Conservation (phyloP, 2,888 invertebrate species). For the Teleiodes luculella region DNA sequence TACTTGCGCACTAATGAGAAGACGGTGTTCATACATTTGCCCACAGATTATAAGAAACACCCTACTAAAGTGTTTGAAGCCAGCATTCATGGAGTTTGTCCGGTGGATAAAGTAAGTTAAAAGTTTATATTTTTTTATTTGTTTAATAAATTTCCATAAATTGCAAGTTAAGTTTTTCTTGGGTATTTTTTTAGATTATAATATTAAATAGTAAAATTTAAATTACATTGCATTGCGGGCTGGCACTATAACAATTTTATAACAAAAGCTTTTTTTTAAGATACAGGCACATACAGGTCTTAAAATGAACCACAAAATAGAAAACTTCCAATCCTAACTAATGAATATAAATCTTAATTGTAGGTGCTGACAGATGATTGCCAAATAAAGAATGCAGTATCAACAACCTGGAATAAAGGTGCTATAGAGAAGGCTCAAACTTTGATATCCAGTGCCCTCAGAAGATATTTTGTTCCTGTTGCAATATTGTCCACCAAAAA, state of each 20-base stretch:
- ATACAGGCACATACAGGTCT: too few relatives aligned
- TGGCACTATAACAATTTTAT: too few relatives aligned
- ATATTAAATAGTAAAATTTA: too few relatives aligned
- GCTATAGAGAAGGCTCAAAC: slow-evolving; percentile 35
- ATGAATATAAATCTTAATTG: too few relatives aligned
- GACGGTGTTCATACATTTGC: slow-evolving; percentile 38
- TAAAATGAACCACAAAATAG: too few relatives aligned
- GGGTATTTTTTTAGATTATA: too few relatives aligned
- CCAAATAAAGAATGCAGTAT: slow-evolving; percentile 33
- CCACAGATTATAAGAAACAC: slow-evolving; percentile 39
- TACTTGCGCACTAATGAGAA: slow-evolving; percentile 38
- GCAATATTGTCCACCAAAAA: slow-evolving; percentile 40
- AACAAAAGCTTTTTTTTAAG: too few relatives aligned
- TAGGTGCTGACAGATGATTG: slow-evolving; percentile 39
- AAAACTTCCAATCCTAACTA: too few relatives aligned
- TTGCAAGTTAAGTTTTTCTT: too few relatives aligned
- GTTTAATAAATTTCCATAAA: too few relatives aligned
- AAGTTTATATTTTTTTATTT: neutral
- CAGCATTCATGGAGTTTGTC: slow-evolving; percentile 51
- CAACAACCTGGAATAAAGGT: slow-evolving; percentile 40
- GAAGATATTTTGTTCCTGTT: slow-evolving; percentile 40
- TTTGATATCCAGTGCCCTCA: slow-evolving; percentile 34
- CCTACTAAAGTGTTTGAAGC: slow-evolving; percentile 56
- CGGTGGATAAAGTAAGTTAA: slow-evolving; percentile 43
- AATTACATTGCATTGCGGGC: too few relatives aligned